These are phyloP conservation scores for Gerris lacustris DNA, from an alignment of 2,888 invertebrate species.

Conservation along the genomic window DNA sequence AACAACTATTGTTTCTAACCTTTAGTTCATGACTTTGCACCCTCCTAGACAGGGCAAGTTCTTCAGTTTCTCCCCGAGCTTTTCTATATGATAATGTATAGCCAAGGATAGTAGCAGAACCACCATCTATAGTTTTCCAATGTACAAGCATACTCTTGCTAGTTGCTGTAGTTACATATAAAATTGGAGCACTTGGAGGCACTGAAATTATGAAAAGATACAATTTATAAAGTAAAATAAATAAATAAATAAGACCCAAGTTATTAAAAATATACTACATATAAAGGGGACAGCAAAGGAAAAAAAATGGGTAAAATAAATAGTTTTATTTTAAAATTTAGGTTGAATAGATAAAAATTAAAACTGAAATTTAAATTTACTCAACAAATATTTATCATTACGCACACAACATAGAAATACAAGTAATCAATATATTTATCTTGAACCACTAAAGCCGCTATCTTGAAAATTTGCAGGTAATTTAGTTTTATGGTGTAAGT, in stretches of 20 bases:
- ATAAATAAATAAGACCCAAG: neutral
- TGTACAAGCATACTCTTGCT: constrained; percentile 60
- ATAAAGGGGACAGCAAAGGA: no score
- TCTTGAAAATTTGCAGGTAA: no score
- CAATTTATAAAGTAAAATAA: neutral
- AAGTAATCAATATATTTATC: no score
- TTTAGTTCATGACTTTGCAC: constrained; percentile 55
- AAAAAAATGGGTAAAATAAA: no score
- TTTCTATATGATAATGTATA: constrained; percentile 55
- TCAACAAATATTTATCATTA: no score
- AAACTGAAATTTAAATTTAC: no score
- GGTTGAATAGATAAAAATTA: no score
- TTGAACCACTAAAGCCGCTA: no score
- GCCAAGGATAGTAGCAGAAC: constrained; percentile 55
- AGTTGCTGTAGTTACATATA: constrained; percentile 63
- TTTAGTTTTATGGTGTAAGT: no score
- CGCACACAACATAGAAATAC: no score
- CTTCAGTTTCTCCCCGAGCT: constrained; percentile 52
- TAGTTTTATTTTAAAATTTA: no score
- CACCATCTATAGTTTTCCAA: constrained; percentile 59
- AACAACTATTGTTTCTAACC: constrained; percentile 33
- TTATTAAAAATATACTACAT: no score
- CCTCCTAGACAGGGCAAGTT: constrained; percentile 51
- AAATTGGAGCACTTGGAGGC: constrained; percentile 58
- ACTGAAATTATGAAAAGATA: constrained; percentile 38